Conservation (phyloP, 1,140 invertebrate genomes). For the Lordiphosa collinella region DNA sequence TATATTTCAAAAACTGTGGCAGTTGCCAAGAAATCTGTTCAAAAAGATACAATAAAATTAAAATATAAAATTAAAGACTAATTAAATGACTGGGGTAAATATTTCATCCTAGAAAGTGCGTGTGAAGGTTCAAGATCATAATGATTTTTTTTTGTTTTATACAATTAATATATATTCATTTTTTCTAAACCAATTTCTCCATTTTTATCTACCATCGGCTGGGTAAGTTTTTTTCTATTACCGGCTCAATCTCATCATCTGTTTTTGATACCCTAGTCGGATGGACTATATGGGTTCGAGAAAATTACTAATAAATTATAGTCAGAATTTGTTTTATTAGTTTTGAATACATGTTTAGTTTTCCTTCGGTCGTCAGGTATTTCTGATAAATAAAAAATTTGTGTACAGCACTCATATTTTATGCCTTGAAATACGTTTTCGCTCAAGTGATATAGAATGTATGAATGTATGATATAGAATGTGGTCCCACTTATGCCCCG, state of each 20-base stretch:
- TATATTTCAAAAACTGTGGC: constrained; percentile 1
- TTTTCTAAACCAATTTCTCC: not conserved
- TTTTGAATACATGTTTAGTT: not conserved
- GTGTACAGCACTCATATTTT: too few species aligned
- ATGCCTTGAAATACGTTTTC: too few species aligned
- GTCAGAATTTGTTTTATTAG: not conserved
- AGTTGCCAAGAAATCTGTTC: not conserved
- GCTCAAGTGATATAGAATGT: too few species aligned
- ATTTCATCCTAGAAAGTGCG: constrained; percentile 5
- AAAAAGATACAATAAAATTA: not conserved
- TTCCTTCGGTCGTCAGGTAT: too few species aligned
- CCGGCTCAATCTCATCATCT: constrained; percentile 1
- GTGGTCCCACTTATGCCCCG: too few species aligned
- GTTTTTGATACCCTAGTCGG: not conserved
- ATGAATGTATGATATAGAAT: too few species aligned
- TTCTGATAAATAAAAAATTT: too few species aligned
- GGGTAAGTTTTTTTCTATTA: constrained; percentile 14
- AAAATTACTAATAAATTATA: too few species aligned
- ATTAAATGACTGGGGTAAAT: not conserved
- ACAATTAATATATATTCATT: constrained; percentile 1
- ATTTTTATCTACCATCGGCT: not conserved
- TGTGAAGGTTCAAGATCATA: not conserved
- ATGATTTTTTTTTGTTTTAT: not conserved
- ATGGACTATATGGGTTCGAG: too few species aligned
- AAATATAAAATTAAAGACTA: not conserved